Evolutionary conservation across 2,888 invertebrate genomes (phyloP).

Genomic region (Idaea straminata): DNA sequence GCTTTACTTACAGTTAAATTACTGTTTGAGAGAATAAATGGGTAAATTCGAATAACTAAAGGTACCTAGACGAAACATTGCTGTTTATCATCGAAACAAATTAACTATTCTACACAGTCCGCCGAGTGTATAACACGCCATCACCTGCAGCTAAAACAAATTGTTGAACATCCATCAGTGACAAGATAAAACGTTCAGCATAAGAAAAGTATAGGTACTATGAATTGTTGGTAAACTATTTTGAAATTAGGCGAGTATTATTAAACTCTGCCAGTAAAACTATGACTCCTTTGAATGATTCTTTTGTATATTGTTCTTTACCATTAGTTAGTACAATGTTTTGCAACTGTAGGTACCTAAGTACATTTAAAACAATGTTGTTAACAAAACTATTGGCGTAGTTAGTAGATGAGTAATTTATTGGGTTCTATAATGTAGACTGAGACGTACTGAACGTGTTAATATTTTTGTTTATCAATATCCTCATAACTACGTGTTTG

Average conservation of each 20-base stretch:
- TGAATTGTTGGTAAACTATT: background rate
- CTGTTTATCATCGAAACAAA: conserved; percentile 7
- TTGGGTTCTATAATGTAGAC: background rate
- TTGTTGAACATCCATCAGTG: conserved; percentile 22
- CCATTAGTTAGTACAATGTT: background rate
- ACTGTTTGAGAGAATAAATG: too few relatives aligned
- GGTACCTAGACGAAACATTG: conserved; percentile 13
- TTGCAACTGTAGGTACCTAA: background rate
- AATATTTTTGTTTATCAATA: conserved; percentile 3
- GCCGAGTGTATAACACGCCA: conserved; percentile 6
- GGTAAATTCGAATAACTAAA: conserved; percentile 11
- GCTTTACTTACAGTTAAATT: too few relatives aligned
- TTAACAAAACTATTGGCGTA: background rate
- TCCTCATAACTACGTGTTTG: conserved; percentile 32
- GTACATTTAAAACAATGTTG: background rate
- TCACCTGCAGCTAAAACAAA: conserved; percentile 18
- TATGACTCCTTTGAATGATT: background rate
- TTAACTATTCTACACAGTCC: background rate
- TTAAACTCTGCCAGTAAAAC: background rate
- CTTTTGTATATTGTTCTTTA: background rate
- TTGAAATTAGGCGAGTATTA: background rate
- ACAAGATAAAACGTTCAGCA: conserved; percentile 14
- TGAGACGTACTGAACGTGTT: background rate
- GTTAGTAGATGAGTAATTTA: background rate
- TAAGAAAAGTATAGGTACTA: background rate